Conservation (phyloP, 2,113 vertebrate genomes). For the Periophthalmodon schlosseri region DNA sequence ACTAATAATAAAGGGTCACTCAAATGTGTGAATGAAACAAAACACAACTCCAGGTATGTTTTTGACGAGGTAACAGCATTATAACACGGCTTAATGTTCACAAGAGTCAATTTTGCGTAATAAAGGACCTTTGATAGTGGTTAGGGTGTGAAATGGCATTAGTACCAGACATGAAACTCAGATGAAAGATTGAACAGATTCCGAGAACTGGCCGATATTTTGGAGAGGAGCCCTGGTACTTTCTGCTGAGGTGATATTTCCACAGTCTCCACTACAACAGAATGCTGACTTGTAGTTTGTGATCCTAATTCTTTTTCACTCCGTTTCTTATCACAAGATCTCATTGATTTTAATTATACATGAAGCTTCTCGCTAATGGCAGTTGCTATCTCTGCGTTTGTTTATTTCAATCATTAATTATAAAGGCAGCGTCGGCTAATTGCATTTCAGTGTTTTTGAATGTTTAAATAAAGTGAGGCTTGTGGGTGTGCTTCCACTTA, state of each 20-base stretch:
- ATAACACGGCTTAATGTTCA: no score
- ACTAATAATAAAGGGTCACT: no score
- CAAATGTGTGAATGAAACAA: no score
- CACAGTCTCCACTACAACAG: not conserved
- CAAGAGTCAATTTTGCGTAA: no score
- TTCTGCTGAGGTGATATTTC: not conserved
- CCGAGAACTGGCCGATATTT: not conserved
- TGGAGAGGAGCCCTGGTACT: not conserved
- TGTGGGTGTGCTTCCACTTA: not conserved
- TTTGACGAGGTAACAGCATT: no score
- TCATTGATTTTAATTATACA: slow-evolving; percentile 1
- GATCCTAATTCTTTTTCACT: not conserved
- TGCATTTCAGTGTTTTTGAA: slow-evolving; percentile 6
- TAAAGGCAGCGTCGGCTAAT: not conserved
- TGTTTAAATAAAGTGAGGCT: not conserved
- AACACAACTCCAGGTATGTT: no score
- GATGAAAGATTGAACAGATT: not conserved
- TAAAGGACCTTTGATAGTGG: no score
- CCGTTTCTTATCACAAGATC: not conserved
- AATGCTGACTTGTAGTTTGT: not conserved
- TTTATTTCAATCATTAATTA: not conserved
- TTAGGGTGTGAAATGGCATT: no score
- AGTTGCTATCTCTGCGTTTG: not conserved
- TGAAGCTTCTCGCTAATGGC: not conserved
- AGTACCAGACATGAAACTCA: not conserved